Percentiles rank a stretch among this genome's conserved stretches.
Evolutionary conservation across 2,113 vertebrate species (phyloP).

Genomic region (Hippocampus mohnikei): DNA sequence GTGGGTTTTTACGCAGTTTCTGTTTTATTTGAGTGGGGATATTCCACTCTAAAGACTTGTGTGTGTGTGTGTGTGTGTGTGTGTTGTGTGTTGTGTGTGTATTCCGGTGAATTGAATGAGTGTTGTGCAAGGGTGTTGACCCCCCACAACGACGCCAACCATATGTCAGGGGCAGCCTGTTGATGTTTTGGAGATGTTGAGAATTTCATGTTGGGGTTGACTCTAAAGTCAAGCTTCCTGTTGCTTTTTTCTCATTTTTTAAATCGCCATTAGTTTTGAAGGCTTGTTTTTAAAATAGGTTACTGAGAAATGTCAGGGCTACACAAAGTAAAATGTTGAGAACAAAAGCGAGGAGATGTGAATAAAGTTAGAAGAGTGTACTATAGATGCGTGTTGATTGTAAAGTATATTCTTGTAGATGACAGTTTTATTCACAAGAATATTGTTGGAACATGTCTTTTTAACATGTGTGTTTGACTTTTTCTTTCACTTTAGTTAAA

Average conservation of each 20-base stretch:
- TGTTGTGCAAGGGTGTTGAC: neutral
- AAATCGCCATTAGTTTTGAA: neutral
- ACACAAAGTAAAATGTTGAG: neutral
- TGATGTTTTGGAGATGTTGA: neutral
- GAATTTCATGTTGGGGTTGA: neutral
- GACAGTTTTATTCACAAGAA: too few relatives aligned
- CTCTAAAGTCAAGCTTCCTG: neutral
- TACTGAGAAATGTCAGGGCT: neutral
- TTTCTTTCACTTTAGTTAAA: too few relatives aligned
- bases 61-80: too few relatives aligned
- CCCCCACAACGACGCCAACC: neutral
- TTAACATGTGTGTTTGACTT: too few relatives aligned
- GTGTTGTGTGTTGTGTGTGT: neutral
- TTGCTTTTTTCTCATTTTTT: neutral
- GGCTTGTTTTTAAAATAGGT: neutral
- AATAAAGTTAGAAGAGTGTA: too few relatives aligned
- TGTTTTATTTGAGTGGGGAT: neutral
- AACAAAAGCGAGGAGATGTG: neutral
- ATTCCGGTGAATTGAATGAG: neutral
- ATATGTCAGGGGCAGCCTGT: conserved; percentile 7
- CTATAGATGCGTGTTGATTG: too few relatives aligned
- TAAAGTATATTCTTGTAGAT: too few relatives aligned
- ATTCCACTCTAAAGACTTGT: too few relatives aligned
- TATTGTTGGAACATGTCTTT: neutral
- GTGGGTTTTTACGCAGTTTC: neutral